Evolutionary conservation across 2,113 vertebrate species (phyloP).

Genomic region (Pogonocichla stellata): DNA sequence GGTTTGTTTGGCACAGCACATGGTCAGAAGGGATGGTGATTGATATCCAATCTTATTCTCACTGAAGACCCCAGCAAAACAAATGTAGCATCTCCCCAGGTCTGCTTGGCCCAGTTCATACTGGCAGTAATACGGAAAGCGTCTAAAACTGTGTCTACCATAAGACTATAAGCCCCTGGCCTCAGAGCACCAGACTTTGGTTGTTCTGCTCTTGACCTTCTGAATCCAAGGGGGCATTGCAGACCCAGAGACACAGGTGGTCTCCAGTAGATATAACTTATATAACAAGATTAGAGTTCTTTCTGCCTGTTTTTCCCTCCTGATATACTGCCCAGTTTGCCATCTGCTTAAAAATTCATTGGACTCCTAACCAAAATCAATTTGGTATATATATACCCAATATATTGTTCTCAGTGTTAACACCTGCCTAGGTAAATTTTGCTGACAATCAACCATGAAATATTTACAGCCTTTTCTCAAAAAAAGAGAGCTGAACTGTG

Average conservation of each 20-base stretch:
- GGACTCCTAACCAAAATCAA: not conserved
- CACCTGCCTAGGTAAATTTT: not conserved
- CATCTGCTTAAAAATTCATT: not conserved
- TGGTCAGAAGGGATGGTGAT: not conserved
- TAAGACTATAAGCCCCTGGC: not conserved
- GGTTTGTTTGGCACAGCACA: not conserved
- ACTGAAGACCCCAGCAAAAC: not conserved
- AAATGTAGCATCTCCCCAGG: not conserved
- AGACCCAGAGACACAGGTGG: not conserved
- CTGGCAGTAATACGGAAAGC: not conserved
- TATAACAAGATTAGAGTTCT: not conserved
- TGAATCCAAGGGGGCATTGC: not conserved
- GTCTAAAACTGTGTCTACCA: not conserved
- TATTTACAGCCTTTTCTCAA: not conserved
- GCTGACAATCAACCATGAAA: not conserved
- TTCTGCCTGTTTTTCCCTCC: not conserved
- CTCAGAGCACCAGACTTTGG: not conserved
- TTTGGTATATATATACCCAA: not conserved
- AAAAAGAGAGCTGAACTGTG: not conserved
- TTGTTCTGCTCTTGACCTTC: not conserved
- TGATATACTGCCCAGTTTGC: not conserved
- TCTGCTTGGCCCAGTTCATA: not conserved
- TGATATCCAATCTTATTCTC: not conserved
- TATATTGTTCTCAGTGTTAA: not conserved
- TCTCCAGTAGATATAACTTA: not conserved